These are phyloP conservation scores for Thalassoma bifasciatum DNA, from an alignment of 2,113 vertebrate genomes.

Conservation along the genomic window DNA sequence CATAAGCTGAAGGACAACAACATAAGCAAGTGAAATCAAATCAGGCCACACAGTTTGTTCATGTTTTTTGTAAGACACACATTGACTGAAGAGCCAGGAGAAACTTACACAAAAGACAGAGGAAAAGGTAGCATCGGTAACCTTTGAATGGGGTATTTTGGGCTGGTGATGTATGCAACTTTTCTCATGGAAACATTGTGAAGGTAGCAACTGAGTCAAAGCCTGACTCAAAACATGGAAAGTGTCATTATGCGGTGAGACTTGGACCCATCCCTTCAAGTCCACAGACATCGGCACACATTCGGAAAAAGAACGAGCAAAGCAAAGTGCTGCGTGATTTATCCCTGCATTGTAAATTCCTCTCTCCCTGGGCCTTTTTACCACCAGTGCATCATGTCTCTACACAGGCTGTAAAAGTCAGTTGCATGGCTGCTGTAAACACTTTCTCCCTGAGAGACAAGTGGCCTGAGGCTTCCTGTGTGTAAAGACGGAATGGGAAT, in stretches of 20 bases:
- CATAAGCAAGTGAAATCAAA: neutral
- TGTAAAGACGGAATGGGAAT: slow-evolving; percentile 39
- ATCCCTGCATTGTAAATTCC: slow-evolving; percentile 57
- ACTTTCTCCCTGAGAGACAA: slow-evolving; percentile 40
- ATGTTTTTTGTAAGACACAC: neutral
- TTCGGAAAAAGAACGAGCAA: slow-evolving; percentile 25
- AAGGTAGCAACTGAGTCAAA: slow-evolving; percentile 42
- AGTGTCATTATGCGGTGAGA: slow-evolving; percentile 48
- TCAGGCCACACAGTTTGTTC: neutral
- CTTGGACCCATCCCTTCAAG: neutral
- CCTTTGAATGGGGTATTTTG: slow-evolving; percentile 2
- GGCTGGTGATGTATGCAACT: slow-evolving; percentile 22
- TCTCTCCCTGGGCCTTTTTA: slow-evolving; percentile 40
- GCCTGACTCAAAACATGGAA: slow-evolving; percentile 54
- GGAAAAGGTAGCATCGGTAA: neutral
- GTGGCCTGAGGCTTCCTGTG: slow-evolving; percentile 62
- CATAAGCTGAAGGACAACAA: slow-evolving; percentile 14
- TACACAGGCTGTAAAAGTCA: slow-evolving; percentile 39
- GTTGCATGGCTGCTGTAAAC: slow-evolving; percentile 59
- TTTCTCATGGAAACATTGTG: slow-evolving; percentile 39
- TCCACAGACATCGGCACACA: slow-evolving; percentile 15
- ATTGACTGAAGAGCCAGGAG: neutral
- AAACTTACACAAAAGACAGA: neutral
- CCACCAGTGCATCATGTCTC: slow-evolving; percentile 7
- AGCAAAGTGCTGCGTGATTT: slow-evolving; percentile 22